Conservation (phyloP, 1,140 invertebrate species). For the Bombus cullumanus region DNA sequence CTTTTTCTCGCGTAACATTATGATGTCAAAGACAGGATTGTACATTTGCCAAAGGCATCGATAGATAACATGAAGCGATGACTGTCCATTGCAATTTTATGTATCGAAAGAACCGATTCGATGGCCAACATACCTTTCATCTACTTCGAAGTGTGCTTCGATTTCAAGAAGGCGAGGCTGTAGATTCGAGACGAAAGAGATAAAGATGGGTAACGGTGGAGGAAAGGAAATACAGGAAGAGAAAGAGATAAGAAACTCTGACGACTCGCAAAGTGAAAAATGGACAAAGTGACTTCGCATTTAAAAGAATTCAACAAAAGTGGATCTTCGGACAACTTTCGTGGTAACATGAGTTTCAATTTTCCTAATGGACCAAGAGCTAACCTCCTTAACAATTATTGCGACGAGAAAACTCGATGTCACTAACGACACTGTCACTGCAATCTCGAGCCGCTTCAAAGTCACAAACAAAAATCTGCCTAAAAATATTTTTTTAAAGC, state of each 20-base stretch:
- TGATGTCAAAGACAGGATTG: background rate
- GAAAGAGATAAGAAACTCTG: conserved; percentile 7
- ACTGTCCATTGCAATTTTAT: conserved; percentile 32
- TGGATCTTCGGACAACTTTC: background rate
- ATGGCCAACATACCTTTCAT: conserved; percentile 33
- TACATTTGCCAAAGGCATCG: background rate
- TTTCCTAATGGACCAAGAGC: conserved; percentile 42
- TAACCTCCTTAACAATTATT: conserved; percentile 21
- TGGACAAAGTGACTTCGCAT: conserved; percentile 21
- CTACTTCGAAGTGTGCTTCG: background rate
- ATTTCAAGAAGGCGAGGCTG: background rate
- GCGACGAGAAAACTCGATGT: background rate
- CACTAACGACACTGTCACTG: background rate
- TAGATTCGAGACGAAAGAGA: conserved; percentile 31
- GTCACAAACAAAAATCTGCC: background rate
- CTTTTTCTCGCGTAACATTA: background rate
- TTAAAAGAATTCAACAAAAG: conserved; percentile 29
- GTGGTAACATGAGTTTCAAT: conserved; percentile 30
- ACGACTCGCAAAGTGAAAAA: conserved; percentile 37
- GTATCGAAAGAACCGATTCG: conserved; percentile 10
- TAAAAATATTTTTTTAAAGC: background rate
- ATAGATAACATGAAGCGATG: background rate
- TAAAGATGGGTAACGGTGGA: conserved; percentile 7
- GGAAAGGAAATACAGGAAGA: background rate
- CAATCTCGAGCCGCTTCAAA: background rate